Evolutionary conservation across 2,888 invertebrate species (phyloP).

Genomic region (Stenodema calcarata): DNA sequence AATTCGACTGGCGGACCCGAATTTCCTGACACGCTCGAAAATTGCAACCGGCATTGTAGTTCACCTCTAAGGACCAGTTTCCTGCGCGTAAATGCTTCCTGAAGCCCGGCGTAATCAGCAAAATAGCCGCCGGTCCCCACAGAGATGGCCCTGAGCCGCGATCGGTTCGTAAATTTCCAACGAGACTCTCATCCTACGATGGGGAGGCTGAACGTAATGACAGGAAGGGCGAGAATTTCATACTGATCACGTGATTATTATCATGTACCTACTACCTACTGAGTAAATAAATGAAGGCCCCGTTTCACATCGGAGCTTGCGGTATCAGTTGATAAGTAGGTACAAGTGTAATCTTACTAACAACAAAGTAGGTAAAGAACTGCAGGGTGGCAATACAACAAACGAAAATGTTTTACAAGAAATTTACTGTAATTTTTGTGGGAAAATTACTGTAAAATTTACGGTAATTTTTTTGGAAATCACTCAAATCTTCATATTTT

Average conservation of each 20-base stretch:
- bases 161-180: neutral
- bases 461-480: too few species aligned
- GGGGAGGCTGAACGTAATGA: neutral
- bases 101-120: neutral
- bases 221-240: neutral
- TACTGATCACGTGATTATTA: neutral
- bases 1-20: neutral
- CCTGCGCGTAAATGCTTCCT: conserved; percentile 10
- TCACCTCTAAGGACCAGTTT: conserved; percentile 5
- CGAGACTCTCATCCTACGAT: neutral
- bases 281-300: too few species aligned
- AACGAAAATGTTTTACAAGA: too few species aligned
- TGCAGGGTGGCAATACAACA: too few species aligned
- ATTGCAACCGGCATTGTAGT: neutral
- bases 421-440: too few species aligned
- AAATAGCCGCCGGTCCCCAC: neutral
- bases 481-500: too few species aligned
- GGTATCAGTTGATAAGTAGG: too few species aligned
- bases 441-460: too few species aligned
- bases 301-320: too few species aligned
- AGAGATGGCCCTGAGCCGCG: neutral
- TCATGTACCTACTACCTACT: too few species aligned
- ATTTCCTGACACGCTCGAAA: neutral
- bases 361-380: too few species aligned
- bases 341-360: too few species aligned